phyloP scores from a whole-genome alignment of 2,113 vertebrate species.

The Cygnus buccinator region DNA sequence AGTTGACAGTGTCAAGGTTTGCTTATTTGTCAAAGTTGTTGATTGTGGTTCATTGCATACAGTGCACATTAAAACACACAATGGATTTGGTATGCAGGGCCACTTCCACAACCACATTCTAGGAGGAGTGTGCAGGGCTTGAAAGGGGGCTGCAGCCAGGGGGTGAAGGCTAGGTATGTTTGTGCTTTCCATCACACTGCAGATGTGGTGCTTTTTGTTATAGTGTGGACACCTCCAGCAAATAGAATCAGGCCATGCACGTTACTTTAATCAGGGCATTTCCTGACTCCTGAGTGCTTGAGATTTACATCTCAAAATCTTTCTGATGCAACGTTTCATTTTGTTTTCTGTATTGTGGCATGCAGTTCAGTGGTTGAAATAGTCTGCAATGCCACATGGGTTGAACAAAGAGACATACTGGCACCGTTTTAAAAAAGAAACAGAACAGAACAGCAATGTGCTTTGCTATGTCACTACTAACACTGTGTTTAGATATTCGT shows the following conservation, averaged over 20 bases:
- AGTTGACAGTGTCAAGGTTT: neutral
- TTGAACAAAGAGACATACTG: neutral
- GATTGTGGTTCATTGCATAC: neutral
- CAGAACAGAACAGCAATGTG: neutral
- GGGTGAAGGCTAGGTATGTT: neutral
- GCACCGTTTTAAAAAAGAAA: neutral
- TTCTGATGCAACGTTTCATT: neutral
- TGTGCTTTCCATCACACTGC: neutral
- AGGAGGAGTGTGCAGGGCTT: neutral
- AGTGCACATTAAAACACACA: neutral
- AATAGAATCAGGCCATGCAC: neutral
- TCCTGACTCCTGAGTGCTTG: neutral
- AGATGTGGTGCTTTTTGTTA: neutral
- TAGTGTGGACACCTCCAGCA: neutral
- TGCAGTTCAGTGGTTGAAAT: neutral
- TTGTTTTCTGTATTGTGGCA: neutral
- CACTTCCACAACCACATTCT: neutral
- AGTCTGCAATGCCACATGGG: neutral
- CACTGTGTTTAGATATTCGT: neutral
- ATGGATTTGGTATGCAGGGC: neutral
- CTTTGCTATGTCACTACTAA: neutral
- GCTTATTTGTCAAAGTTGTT: neutral
- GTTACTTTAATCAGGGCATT: neutral
- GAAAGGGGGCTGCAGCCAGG: neutral
- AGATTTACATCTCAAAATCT: neutral